Conservation (phyloP, 2,797 vertebrate genomes). For the Silurus aristotelis region DNA sequence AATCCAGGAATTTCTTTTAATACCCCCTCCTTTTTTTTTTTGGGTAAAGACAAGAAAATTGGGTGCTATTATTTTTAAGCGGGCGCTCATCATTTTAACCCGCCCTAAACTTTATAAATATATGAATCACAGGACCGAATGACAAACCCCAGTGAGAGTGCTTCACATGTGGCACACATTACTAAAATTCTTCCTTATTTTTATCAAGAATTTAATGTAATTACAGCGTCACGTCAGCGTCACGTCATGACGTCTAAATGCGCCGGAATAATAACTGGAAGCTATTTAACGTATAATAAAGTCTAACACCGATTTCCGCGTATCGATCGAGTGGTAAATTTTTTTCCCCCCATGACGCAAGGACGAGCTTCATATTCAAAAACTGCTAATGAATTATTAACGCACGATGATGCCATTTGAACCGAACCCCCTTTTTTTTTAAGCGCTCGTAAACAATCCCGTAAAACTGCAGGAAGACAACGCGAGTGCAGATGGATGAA, state of each 20-base stretch:
- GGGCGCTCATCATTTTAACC: slow-evolving; percentile 58
- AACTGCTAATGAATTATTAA: slow-evolving; percentile 17
- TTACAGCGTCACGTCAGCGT: slow-evolving; percentile 71
- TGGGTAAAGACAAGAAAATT: slow-evolving; percentile 75
- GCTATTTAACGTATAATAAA: background rate
- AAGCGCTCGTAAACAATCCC: slow-evolving; percentile 12
- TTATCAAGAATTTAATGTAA: slow-evolving; percentile 82
- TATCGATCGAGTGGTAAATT: background rate
- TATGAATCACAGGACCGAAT: slow-evolving; percentile 71
- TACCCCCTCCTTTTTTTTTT: slow-evolving; percentile 40
- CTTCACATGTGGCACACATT: slow-evolving; percentile 79
- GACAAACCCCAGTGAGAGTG: slow-evolving; percentile 67
- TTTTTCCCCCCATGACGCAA: background rate
- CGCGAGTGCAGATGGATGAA: slow-evolving; percentile 1
- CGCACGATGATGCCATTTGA: background rate
- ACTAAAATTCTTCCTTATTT: slow-evolving; percentile 64
- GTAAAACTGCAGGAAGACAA: slow-evolving; percentile 16
- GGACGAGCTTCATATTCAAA: slow-evolving; percentile 17
- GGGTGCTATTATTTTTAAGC: slow-evolving; percentile 72
- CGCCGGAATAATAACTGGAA: slow-evolving; percentile 59
- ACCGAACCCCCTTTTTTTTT: background rate
- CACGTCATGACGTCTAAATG: slow-evolving; percentile 18
- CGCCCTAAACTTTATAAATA: background rate
- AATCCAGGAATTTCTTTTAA: slow-evolving; percentile 62
- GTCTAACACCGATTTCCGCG: background rate